Evolutionary conservation across 2,113 vertebrate species (phyloP).

Genomic region (Istiophorus platypterus): DNA sequence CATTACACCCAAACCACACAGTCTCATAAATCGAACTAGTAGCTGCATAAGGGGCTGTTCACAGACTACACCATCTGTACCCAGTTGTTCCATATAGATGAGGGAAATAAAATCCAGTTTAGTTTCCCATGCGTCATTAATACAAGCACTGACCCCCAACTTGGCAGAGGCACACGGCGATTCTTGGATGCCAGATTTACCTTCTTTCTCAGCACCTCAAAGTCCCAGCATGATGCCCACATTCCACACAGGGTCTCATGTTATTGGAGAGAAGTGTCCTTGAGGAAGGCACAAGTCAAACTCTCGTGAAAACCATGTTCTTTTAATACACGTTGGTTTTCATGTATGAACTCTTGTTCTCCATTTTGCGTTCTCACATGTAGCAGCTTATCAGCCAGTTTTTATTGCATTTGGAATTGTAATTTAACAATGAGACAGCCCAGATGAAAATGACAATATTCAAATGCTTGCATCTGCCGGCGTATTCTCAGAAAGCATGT

Average conservation of each 20-base stretch:
- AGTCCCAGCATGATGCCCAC: conserved; percentile 19
- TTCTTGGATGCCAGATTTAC: conserved; percentile 44
- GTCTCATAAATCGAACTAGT: conserved; percentile 58
- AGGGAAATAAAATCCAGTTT: conserved; percentile 67
- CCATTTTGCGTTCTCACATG: neutral
- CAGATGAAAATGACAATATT: too few species aligned
- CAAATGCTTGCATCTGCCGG: neutral
- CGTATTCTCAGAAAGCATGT: neutral
- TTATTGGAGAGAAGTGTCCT: neutral
- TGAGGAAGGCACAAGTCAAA: neutral
- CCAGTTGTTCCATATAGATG: conserved; percentile 66
- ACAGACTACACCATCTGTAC: conserved; percentile 36
- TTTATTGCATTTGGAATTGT: too few species aligned
- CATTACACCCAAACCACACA: neutral
- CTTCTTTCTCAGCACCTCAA: conserved; percentile 58
- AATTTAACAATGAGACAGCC: too few species aligned
- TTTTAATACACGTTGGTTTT: neutral
- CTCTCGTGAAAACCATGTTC: neutral
- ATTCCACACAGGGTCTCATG: neutral
- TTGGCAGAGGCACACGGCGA: conserved; percentile 51
- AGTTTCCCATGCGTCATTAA: conserved; percentile 71
- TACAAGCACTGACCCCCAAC: conserved; percentile 64
- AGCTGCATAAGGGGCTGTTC: conserved; percentile 24
- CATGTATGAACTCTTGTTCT: neutral
- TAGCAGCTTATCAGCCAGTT: too few species aligned